Evolutionary conservation across 1,140 invertebrate genomes (phyloP).

Genomic region (Thaumetopoea pityocampa): DNA sequence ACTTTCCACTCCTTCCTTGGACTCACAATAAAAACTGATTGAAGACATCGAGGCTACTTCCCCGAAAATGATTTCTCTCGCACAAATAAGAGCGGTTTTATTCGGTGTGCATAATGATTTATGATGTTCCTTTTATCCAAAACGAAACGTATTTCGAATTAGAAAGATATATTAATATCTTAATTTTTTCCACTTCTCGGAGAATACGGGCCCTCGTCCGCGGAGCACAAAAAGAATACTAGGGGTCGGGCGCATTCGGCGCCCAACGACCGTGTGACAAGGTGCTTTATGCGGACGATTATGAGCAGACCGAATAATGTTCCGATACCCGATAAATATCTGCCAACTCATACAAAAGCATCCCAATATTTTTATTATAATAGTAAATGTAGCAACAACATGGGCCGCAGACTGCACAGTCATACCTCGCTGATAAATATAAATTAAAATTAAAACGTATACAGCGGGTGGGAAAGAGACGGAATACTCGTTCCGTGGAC

Average conservation of each 20-base stretch:
- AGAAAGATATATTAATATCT: conserved; percentile 76
- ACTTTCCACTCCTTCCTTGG: not conserved
- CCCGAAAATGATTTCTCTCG: conserved; percentile 49
- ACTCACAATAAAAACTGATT: conserved; percentile 32
- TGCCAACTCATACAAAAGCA: conserved; percentile 64
- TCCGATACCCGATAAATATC: conserved; percentile 74
- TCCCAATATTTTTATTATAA: conserved; percentile 63
- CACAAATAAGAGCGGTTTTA: conserved; percentile 47
- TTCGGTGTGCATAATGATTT: conserved; percentile 39
- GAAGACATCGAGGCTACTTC: conserved; percentile 46
- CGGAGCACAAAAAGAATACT: conserved; percentile 66
- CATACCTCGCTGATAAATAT: conserved; percentile 64
- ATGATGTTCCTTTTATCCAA: conserved; percentile 60
- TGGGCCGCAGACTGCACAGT: conserved; percentile 67
- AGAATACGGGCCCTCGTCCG: conserved; percentile 62
- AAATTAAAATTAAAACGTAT: conserved; percentile 59
- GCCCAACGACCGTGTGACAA: conserved; percentile 73
- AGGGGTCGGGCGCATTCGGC: conserved; percentile 56
- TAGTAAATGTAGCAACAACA: conserved; percentile 68
- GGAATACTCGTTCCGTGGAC: conserved; percentile 23
- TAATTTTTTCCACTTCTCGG: conserved; percentile 72
- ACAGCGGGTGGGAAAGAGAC: conserved; percentile 33
- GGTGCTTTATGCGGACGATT: conserved; percentile 74
- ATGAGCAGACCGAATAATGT: conserved; percentile 73
- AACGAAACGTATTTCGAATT: conserved; percentile 73